A percentile compares a stretch with the other conserved stretches of the same genome.
Evolutionary conservation across 2,113 vertebrate species (phyloP).

Genomic region (Sphyrna mokarran): DNA sequence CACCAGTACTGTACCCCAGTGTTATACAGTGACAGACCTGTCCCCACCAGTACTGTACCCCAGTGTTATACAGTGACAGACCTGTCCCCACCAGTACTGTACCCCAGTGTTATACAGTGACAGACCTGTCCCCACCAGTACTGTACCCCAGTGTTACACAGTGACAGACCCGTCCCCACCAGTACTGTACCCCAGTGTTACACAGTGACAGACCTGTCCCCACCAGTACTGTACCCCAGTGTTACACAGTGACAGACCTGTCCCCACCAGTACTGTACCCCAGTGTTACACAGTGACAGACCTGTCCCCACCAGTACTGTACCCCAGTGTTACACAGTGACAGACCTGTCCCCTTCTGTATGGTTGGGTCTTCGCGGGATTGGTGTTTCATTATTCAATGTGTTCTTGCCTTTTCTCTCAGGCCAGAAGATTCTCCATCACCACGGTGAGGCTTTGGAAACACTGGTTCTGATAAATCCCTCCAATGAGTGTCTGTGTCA

Average conservation of each 20-base stretch:
- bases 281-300: background rate
- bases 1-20: background rate
- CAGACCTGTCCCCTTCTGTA: background rate
- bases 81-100: background rate
- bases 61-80: too few relatives aligned
- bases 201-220: background rate
- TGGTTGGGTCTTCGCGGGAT: background rate
- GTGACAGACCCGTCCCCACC: background rate
- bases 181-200: background rate
- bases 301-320: background rate
- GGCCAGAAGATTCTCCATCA: slow-evolving; percentile 84
- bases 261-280: background rate
- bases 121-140: background rate
- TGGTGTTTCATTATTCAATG: background rate
- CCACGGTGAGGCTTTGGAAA: slow-evolving; percentile 72
- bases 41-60: background rate
- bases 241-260: background rate
- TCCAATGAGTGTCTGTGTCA: slow-evolving; percentile 70
- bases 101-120: background rate
- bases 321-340: background rate
- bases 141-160: background rate
- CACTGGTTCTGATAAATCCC: slow-evolving; percentile 79
- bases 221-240: background rate
- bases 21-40: too few relatives aligned
- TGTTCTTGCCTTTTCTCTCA: slow-evolving; percentile 45